These are phyloP conservation scores for Haemorhous mexicanus DNA, from an alignment of 2,113 vertebrate species.

Conservation along the genomic window DNA sequence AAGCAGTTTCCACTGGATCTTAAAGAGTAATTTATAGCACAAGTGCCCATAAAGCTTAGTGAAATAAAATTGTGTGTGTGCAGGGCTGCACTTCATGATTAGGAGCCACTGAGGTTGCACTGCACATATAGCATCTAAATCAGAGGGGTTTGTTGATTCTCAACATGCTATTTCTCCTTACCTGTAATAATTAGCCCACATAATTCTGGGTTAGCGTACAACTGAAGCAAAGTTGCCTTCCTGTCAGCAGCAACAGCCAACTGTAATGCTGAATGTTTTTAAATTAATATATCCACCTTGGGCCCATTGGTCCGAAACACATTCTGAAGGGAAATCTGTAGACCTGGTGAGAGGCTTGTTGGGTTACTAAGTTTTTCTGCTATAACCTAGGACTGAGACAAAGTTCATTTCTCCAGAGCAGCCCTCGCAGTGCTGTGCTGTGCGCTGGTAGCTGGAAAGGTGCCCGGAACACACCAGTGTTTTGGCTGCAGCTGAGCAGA, in stretches of 20 bases:
- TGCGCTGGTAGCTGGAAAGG: background rate
- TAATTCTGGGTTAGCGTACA: background rate
- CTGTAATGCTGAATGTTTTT: background rate
- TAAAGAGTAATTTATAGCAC: background rate
- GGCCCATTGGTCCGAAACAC: background rate
- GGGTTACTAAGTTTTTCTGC: background rate
- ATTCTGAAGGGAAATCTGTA: background rate
- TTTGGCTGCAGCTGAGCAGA: background rate
- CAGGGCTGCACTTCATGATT: background rate
- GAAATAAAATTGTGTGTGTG: background rate
- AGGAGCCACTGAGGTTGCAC: background rate
- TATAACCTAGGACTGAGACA: background rate
- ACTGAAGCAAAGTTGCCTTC: background rate
- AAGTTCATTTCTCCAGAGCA: background rate
- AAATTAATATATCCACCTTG: background rate
- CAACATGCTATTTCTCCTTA: background rate
- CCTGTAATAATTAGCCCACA: background rate
- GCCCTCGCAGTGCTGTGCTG: background rate
- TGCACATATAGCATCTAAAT: background rate
- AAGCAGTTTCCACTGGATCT: background rate
- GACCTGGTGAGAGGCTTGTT: background rate
- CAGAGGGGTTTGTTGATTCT: background rate
- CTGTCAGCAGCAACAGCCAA: background rate
- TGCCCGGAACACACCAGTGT: background rate
- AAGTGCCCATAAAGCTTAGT: background rate